Evolutionary conservation across 37 sponge, comb jelly and placozoan genomes (phyloP).

Genomic region (Hormiphora californensis): DNA sequence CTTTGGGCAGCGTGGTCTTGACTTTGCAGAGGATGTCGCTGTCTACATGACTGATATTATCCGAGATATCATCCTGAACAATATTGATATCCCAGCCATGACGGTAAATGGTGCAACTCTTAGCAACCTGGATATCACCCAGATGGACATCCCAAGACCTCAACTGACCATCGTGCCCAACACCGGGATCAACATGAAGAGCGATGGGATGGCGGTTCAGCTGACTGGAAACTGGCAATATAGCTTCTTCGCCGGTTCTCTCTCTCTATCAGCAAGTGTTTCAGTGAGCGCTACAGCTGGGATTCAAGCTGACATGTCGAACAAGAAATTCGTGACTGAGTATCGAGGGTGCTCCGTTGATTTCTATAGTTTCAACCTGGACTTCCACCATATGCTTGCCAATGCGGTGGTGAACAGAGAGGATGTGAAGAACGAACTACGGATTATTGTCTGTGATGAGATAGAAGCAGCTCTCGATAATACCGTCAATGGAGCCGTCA

Average conservation of each 20-base stretch:
- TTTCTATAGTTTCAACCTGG: neutral
- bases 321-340: neutral
- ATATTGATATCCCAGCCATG: neutral
- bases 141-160: neutral
- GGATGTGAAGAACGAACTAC: neutral
- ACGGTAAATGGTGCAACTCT: neutral
- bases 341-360: neutral
- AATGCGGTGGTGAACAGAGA: neutral
- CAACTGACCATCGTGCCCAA: neutral
- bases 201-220: neutral
- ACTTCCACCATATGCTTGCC: neutral
- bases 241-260: neutral
- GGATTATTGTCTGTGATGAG: neutral
- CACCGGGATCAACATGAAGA: neutral
- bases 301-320: neutral
- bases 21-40: too few species aligned
- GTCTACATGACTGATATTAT: too few species aligned
- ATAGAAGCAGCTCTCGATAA: neutral
- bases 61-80: neutral
- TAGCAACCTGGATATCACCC: neutral
- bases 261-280: neutral
- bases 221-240: slow-evolving; percentile 10
- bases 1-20: too few species aligned
- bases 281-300: neutral
- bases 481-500: neutral